Percentiles rank a stretch among this genome's conserved stretches.
phyloP scores from a whole-genome alignment of 2,797 vertebrate species.

The Poecile montanus region DNA sequence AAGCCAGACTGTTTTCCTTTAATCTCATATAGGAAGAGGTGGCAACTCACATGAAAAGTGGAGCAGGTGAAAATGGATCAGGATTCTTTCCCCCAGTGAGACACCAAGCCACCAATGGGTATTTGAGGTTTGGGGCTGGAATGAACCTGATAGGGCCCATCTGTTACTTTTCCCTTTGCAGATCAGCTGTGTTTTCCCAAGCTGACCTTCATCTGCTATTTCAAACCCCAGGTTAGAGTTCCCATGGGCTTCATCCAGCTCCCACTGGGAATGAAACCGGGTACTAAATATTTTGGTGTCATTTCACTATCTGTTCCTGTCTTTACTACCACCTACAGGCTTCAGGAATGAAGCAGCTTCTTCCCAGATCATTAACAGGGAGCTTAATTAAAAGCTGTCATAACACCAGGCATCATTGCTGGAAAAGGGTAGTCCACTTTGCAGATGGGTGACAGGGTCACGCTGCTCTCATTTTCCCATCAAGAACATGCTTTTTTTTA shows the following conservation, averaged over 20 bases:
- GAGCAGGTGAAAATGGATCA: constrained; percentile 37
- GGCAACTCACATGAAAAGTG: not conserved
- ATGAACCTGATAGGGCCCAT: not conserved
- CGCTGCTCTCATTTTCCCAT: not conserved
- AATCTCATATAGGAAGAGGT: not conserved
- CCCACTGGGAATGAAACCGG: not conserved
- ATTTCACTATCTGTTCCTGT: constrained; percentile 29
- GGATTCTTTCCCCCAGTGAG: not conserved
- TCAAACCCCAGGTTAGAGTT: constrained; percentile 36
- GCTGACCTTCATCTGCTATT: constrained; percentile 54
- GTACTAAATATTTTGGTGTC: constrained; percentile 61
- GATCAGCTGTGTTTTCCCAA: constrained; percentile 63
- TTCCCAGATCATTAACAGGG: constrained; percentile 54
- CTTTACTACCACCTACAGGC: constrained; percentile 57
- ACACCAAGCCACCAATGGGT: not conserved
- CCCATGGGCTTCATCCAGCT: constrained; percentile 11
- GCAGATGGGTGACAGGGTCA: constrained; percentile 11
- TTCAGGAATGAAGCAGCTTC: constrained; percentile 45
- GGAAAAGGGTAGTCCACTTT: constrained; percentile 18
- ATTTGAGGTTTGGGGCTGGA: constrained; percentile 42
- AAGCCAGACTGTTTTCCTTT: not conserved
- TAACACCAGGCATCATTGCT: constrained; percentile 14
- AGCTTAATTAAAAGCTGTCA: constrained; percentile 65
- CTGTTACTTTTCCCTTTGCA: constrained; percentile 41
- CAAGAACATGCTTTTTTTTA: not conserved